Base-by-base conservation (phyloP, 2,888 invertebrate genomes). In the Slavum lentiscoides region DNA sequence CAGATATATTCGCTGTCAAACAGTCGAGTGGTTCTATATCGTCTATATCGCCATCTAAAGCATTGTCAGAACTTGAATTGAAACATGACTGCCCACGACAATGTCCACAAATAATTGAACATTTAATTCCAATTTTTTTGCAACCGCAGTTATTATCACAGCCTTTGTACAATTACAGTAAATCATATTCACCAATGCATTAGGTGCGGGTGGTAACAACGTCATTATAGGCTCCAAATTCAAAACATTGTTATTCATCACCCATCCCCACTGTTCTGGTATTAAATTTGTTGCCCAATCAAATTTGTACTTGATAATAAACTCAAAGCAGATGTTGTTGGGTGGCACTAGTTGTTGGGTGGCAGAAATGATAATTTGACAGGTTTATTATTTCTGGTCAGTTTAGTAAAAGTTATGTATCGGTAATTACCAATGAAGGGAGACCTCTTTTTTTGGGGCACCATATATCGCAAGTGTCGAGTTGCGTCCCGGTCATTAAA, bases 261-360 rank as follows among this genome's bases (percentile, higher is more conserved):
- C 83, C 85, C 85, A 85, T 74, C 84, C 84, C 83, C 84, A 85
- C 53, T 84, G 83, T 83, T 83, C 76, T n/a, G 84, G 83, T n/a
- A 74, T 84, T 81, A 82, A 84, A 72, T 55, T 64, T 64, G 19
- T 83, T 83, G 23, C 84, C 84, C 67, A 83, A 82, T 84, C 84
- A 85, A 69, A 73, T 83, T 81, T 84, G 84, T 72, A 85, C 84
- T 83, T 85, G 84, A 76, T 84, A 83, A 77, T 84, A 85, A 23
- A 83, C 83, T 64, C 84, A 83, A 74, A 84, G 84, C 30, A 74
- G 67, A 83, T 85, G 85, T 84, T 85, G 84, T 70, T 82, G 70
- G 43, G 84, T 84, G 81, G 85, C 83, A 8, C 43, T 67, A 7
- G 19, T 53, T 62, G 37, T 61, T 49, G n/a, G 64, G 75, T 21